phyloP scores from a whole-genome alignment of 2,113 vertebrate species.

The Chamaetylas fuelleborni region DNA sequence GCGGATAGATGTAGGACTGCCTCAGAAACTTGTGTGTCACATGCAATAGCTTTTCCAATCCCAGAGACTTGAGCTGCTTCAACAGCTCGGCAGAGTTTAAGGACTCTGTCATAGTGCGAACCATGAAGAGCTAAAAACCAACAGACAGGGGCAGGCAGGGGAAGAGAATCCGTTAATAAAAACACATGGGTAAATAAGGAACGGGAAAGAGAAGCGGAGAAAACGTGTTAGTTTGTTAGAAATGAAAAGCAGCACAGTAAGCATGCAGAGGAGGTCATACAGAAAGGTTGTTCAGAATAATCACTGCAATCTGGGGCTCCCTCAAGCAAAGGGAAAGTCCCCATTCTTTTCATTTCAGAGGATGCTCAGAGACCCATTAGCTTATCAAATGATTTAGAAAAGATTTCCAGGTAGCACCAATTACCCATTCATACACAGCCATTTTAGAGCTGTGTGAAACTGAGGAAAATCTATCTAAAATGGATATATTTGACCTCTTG shows the following conservation, averaged over 20 bases:
- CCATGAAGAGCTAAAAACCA: conserved; percentile 84
- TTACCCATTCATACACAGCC: not conserved
- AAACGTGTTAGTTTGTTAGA: conserved; percentile 70
- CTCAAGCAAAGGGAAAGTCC: not conserved
- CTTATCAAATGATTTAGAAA: not conserved
- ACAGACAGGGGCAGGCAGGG: conserved; percentile 75
- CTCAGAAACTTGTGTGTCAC: conserved; percentile 86
- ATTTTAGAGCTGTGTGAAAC: not conserved
- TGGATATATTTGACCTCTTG: not conserved
- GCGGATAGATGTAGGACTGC: conserved; percentile 82
- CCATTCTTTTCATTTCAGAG: not conserved
- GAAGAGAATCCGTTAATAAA: conserved; percentile 74
- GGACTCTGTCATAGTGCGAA: conserved; percentile 86
- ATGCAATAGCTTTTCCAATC: conserved; percentile 84
- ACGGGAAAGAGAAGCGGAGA: conserved; percentile 54
- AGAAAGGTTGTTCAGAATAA: not conserved
- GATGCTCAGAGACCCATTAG: not conserved
- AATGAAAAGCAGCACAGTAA: conserved; percentile 15
- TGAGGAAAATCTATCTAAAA: not conserved
- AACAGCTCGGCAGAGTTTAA: conserved; percentile 83
- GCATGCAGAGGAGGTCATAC: conserved; percentile 4
- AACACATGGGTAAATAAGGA: conserved; percentile 53
- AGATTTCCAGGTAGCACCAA: not conserved
- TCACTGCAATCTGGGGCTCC: not conserved
- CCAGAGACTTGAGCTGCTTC: conserved; percentile 83